These are phyloP conservation scores for Drosophila kurseongensis DNA, from an alignment of 1,140 invertebrate genomes.

Conservation along the genomic window DNA sequence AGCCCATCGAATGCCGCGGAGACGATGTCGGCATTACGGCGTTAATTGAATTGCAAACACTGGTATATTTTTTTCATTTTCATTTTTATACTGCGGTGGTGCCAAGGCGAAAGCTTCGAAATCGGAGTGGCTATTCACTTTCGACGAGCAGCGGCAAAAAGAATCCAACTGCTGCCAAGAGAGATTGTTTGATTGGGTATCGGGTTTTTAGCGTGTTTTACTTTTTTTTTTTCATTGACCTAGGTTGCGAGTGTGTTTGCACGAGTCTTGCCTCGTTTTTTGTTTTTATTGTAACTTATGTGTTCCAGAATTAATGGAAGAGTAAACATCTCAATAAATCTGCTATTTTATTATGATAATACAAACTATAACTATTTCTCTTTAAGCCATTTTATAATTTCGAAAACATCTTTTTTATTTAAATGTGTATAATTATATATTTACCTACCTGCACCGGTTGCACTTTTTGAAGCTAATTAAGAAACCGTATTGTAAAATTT, in stretches of 20 bases:
- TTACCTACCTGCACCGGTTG: too few species aligned
- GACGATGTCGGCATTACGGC: conserved; percentile 53
- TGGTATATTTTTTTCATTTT: conserved; percentile 9
- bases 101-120: conserved; percentile 54
- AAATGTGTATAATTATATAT: too few species aligned
- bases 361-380: too few species aligned
- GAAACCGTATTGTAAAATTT: too few species aligned
- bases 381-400: too few species aligned
- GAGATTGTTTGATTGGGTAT: conserved; percentile 20
- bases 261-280: neutral
- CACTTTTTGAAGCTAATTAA: too few species aligned
- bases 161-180: conserved; percentile 30
- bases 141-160: conserved; percentile 10
- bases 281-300: too few species aligned
- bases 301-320: too few species aligned
- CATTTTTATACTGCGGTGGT: conserved; percentile 14
- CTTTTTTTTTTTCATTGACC: conserved; percentile 32
- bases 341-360: too few species aligned
- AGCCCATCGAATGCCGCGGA: conserved; percentile 18
- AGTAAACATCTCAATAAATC: too few species aligned
- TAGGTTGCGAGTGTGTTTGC: conserved; percentile 32
- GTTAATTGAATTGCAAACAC: conserved; percentile 82
- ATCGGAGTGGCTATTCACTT: conserved; percentile 42
- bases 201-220: neutral
- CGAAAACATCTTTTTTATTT: too few species aligned